Percentiles rank a stretch among this genome's conserved stretches.
Conservation (phyloP, 1,140 invertebrate species). For the Oncopeltus fasciatus region DNA sequence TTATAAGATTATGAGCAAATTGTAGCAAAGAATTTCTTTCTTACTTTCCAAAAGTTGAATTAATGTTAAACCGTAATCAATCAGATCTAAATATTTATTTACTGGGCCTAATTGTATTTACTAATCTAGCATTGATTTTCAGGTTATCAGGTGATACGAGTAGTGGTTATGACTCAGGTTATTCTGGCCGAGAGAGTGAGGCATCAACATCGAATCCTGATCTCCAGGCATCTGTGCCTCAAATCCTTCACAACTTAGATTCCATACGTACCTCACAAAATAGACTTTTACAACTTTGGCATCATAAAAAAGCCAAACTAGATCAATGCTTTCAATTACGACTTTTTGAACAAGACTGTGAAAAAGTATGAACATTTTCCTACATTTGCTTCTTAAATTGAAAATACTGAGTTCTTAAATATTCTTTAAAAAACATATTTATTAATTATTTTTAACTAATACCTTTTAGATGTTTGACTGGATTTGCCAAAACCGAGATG, state of each 20-base stretch:
- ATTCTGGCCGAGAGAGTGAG: conserved; percentile 39
- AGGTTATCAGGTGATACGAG: conserved; percentile 29
- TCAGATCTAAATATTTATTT: too few species aligned
- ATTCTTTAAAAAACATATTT: too few species aligned
- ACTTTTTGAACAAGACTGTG: conserved; percentile 91
- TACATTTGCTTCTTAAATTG: too few species aligned
- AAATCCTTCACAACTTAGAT: conserved; percentile 63
- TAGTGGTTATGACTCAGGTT: conserved; percentile 38
- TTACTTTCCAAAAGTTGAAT: too few species aligned
- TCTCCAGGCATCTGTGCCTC: conserved; percentile 42
- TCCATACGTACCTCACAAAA: conserved; percentile 74
- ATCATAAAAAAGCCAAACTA: conserved; percentile 78
- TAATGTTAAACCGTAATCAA: too few species aligned
- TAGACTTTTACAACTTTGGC: conserved; percentile 83
- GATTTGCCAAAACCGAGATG: conserved; percentile 87
- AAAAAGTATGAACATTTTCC: too few species aligned
- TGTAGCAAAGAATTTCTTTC: too few species aligned
- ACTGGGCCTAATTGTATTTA: too few species aligned
- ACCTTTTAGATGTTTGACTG: conserved; percentile 83
- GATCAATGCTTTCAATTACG: conserved; percentile 91
- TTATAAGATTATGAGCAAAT: too few species aligned
- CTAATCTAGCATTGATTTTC: too few species aligned
- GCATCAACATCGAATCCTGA: conserved; percentile 53
- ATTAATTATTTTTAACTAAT: too few species aligned
- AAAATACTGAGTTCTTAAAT: too few species aligned